Base-by-base conservation (phyloP, 2,888 invertebrate genomes). In the Ophion slaviceki region DNA sequence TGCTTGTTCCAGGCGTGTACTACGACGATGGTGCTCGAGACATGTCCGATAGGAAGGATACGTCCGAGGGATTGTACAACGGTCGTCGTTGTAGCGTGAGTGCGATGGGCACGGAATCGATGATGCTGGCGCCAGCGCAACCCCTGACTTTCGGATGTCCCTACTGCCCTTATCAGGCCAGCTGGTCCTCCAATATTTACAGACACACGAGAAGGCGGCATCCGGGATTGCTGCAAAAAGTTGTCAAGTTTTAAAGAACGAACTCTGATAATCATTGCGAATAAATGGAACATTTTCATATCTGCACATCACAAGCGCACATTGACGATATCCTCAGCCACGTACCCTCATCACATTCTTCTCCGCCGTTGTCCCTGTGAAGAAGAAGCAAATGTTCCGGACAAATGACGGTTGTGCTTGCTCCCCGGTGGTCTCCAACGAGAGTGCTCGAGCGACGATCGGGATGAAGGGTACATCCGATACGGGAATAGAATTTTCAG, bases 81-180 rank as follows among this genome's bases (percentile, higher is more conserved):
- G 75, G 70, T 75, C 85, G 24, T 71, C 78, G 53, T 61, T 78
- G 71, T 64, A 53, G 62, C 3, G 45, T n/a, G 14, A 70, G 47
- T 36, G 20, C 75, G n/a, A 36, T n/a, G 53, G 53, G 64, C 62
- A 11, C 7, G 77, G 67, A 89, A 71, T 89, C 86, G 47, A 67
- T 86, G 28, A 76, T 79, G 20, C 85, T 81, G 66, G 86, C 87
- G 79, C 88, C 88, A 75, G 89, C 88, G 20, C 87, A 87, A 45
- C 87, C 89, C 11, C 87, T 89, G 67, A 71, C 61, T 62, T 90
- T 89, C 78, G 89, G 80, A 36, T 91, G 91, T 77, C 90, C 90
- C 8, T 86, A 88, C 66, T 91, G 91, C 83, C 28, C 76, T 62
- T 85, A 86, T 75, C 76, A 86, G 8, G 85, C 81, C 36, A 77